Evolutionary conservation across 2,113 vertebrate species (phyloP).

Genomic region (Quiscalus mexicanus): DNA sequence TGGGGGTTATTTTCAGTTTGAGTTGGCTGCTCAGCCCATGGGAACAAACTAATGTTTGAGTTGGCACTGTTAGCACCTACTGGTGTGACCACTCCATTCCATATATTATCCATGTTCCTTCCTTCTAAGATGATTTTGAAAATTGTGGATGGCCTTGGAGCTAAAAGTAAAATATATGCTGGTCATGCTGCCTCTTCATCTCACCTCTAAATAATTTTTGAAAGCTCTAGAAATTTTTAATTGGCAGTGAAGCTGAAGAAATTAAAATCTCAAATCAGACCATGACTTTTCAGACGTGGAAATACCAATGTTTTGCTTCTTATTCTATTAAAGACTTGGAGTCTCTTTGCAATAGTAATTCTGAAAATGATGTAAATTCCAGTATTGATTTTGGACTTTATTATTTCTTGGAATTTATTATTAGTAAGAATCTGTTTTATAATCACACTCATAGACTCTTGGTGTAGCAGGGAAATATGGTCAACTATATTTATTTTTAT

Average conservation of each 20-base stretch:
- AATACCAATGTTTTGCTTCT: neutral
- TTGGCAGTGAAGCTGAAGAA: neutral
- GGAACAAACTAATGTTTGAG: neutral
- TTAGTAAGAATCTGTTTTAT: neutral
- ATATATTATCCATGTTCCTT: fast-evolving
- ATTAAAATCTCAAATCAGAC: neutral
- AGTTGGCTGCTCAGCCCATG: neutral
- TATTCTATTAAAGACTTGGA: neutral
- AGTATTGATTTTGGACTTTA: neutral
- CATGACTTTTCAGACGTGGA: neutral
- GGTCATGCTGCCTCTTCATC: neutral
- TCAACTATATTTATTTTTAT: neutral
- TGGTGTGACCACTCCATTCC: neutral
- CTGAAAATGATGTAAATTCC: neutral
- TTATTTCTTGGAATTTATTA: neutral
- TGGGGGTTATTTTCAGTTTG: neutral
- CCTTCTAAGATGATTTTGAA: neutral
- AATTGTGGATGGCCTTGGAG: neutral
- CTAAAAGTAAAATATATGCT: neutral
- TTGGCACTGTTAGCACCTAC: neutral
- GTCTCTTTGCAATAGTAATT: neutral
- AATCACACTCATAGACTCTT: neutral
- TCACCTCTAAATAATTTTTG: neutral
- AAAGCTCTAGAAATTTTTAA: neutral
- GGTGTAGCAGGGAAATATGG: neutral